Evolutionary conservation across 1,140 invertebrate species (phyloP).

Genomic region (Sminthurides bifidus): DNA sequence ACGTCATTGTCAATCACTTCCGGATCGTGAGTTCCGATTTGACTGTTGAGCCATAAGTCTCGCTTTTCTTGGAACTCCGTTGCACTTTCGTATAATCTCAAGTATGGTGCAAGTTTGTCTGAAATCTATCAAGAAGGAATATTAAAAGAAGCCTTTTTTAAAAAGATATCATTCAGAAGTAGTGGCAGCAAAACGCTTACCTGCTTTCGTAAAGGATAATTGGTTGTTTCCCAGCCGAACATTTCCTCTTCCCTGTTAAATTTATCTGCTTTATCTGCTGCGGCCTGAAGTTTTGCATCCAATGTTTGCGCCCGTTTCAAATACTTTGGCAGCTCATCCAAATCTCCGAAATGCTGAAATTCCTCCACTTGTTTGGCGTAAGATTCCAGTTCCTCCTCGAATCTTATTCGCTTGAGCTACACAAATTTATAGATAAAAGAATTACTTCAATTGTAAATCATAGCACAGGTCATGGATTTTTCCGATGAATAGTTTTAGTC

Average conservation of each 20-base stretch:
- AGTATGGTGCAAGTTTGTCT: constrained; percentile 68
- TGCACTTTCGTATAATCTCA: constrained; percentile 76
- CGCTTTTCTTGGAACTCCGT: constrained; percentile 73
- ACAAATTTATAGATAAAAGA: neutral
- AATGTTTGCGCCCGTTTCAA: constrained; percentile 63
- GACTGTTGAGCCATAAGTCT: constrained; percentile 68
- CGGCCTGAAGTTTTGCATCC: constrained; percentile 53
- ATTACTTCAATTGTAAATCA: neutral
- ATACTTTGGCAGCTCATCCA: constrained; percentile 74
- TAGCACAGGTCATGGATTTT: too few relatives aligned
- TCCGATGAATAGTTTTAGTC: too few relatives aligned
- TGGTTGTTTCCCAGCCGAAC: constrained; percentile 77
- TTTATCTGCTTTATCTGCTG: constrained; percentile 67
- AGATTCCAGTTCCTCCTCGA: constrained; percentile 64
- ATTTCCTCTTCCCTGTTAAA: constrained; percentile 87
- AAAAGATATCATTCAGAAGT: neutral
- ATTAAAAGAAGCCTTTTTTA: constrained; percentile 28
- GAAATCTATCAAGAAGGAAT: constrained; percentile 22
- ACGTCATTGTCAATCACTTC: constrained; percentile 78
- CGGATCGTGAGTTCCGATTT: constrained; percentile 72
- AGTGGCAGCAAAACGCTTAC: constrained; percentile 37
- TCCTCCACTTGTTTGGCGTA: constrained; percentile 73
- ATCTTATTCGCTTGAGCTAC: constrained; percentile 42
- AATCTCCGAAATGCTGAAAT: constrained; percentile 75
- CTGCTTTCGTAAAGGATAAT: constrained; percentile 69